Conservation (phyloP, 2,113 vertebrate species). For the Poecilia latipinna region DNA sequence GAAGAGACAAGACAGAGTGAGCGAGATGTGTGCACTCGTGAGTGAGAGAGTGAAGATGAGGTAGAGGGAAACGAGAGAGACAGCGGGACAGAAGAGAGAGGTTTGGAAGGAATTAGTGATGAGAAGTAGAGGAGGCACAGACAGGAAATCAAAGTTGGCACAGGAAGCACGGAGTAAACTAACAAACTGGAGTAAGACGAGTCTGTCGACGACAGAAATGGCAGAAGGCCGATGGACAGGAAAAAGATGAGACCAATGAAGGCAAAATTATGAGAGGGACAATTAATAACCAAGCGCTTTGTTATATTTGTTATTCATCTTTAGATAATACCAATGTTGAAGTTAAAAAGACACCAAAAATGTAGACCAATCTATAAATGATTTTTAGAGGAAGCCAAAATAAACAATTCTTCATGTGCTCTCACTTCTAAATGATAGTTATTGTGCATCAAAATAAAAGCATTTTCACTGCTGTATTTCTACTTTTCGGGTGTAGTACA, state of each 20-base stretch:
- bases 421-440: too few species aligned
- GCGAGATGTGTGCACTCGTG: conserved; percentile 37
- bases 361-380: too few species aligned
- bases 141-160: conserved; percentile 40
- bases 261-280: neutral
- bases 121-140: conserved; percentile 26
- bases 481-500: too few species aligned
- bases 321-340: too few species aligned
- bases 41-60: conserved; percentile 28
- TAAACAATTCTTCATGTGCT: too few species aligned
- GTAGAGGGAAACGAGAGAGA: conserved; percentile 39
- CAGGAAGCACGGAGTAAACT: conserved; percentile 37
- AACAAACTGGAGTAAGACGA: conserved; percentile 13
- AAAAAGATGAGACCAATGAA: neutral
- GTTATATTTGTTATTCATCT: too few species aligned
- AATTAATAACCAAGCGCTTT: too few species aligned
- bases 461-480: too few species aligned
- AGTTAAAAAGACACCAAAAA: too few species aligned
- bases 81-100: conserved; percentile 30
- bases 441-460: too few species aligned
- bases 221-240: neutral
- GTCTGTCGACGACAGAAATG: neutral
- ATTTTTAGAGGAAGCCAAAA: too few species aligned
- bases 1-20: conserved; percentile 68
- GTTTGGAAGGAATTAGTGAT: conserved; percentile 46